These are phyloP conservation scores for Drosophila neutralis DNA, from an alignment of 2,888 invertebrate species.

Conservation along the genomic window DNA sequence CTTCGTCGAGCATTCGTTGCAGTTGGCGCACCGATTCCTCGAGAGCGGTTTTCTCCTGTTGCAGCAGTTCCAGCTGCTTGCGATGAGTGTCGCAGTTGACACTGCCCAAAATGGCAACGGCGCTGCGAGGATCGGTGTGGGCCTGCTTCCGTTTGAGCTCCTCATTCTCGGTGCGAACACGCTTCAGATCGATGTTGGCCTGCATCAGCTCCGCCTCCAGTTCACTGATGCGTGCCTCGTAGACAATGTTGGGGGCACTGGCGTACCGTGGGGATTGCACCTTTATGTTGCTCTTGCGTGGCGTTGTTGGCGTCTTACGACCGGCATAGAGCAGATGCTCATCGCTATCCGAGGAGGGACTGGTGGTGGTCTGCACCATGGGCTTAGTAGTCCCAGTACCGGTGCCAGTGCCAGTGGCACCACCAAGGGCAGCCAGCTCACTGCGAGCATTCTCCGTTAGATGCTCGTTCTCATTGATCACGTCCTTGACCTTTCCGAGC, in stretches of 20 bases:
- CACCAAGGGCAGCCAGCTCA: conserved; percentile 87
- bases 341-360: conserved; percentile 87
- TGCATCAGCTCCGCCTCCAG: conserved; percentile 93
- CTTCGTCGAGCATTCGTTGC: conserved; percentile 88
- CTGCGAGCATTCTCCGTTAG: conserved; percentile 91
- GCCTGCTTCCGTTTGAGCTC: conserved; percentile 84
- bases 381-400: conserved; percentile 42
- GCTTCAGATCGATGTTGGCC: conserved; percentile 90
- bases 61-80: conserved; percentile 89
- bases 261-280: conserved; percentile 84
- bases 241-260: conserved; percentile 92
- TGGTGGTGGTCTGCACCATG: conserved; percentile 66
- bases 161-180: conserved; percentile 89
- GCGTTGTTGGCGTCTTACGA: conserved; percentile 59
- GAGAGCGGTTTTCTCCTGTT: conserved; percentile 89
- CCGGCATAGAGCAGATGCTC: conserved; percentile 68
- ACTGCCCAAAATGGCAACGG: conserved; percentile 75
- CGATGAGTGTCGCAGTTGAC: conserved; percentile 87
- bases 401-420: conserved; percentile 31
- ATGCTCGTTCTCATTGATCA: conserved; percentile 93
- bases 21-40: conserved; percentile 90
- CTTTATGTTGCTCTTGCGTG: conserved; percentile 59
- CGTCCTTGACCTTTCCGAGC: conserved; percentile 93
- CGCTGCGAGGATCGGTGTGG: conserved; percentile 67
- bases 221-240: conserved; percentile 93